These are phyloP conservation scores for Athripsodes cinereus DNA, from an alignment of 2,888 invertebrate genomes.

Conservation along the genomic window DNA sequence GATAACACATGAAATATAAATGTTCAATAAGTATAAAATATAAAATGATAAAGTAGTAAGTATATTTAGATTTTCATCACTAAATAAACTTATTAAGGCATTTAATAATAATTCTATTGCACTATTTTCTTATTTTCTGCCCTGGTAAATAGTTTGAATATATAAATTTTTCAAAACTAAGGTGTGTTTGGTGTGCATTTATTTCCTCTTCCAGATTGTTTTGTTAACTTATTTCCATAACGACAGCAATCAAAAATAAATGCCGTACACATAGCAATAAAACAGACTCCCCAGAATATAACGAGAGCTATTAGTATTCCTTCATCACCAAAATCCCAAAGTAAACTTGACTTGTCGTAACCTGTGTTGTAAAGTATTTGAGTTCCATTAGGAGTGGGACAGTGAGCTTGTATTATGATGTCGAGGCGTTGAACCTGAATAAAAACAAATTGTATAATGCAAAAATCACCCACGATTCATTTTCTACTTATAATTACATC, in stretches of 20 bases:
- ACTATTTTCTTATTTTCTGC: no score
- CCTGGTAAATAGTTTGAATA: no score
- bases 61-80: no score
- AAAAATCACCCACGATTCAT: no score
- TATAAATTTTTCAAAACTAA: not conserved
- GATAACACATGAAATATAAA: no score
- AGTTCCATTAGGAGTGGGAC: constrained; percentile 74
- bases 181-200: constrained; percentile 58
- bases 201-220: constrained; percentile 44
- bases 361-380: constrained; percentile 54
- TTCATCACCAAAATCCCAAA: constrained; percentile 49
- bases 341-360: constrained; percentile 37
- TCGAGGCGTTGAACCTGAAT: constrained; percentile 78
- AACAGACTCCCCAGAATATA: constrained; percentile 55
- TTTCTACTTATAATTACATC: no score
- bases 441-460: no score
- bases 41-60: no score
- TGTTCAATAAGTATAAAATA: no score
- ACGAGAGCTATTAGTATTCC: constrained; percentile 56
- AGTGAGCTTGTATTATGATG: constrained; percentile 78
- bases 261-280: constrained; percentile 54
- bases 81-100: no score
- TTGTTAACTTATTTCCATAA: constrained; percentile 48
- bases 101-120: no score
- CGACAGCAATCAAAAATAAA: constrained; percentile 55